Evolutionary conservation across 1,140 invertebrate species (phyloP).

Genomic region (Pseudomyrmex flavicornis): DNA sequence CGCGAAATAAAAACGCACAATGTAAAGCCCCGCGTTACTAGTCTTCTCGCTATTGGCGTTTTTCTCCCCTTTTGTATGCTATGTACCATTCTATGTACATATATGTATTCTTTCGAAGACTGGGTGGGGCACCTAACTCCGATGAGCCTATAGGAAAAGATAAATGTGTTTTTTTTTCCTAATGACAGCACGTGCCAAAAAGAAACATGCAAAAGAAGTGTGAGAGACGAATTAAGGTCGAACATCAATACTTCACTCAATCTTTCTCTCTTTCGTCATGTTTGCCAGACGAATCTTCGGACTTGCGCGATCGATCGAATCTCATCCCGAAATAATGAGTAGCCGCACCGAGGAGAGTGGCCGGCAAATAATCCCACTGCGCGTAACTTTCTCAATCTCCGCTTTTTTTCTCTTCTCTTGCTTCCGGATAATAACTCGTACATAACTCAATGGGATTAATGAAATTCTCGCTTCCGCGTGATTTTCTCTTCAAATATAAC

Average conservation of each 20-base stretch:
- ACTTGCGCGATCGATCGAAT: constrained; percentile 45
- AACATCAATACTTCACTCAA: constrained; percentile 40
- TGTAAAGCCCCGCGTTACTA: neutral
- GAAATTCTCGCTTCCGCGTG: too few species aligned
- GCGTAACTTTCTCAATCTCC: constrained; percentile 35
- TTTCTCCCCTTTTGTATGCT: neutral
- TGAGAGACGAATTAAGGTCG: constrained; percentile 58
- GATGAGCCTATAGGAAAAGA: constrained; percentile 15
- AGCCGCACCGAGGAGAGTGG: neutral
- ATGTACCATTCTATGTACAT: neutral
- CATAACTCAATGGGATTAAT: neutral
- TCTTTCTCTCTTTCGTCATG: constrained; percentile 27
- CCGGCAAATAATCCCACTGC: constrained; percentile 27
- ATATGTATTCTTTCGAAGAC: constrained; percentile 13
- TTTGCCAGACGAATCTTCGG: constrained; percentile 45
- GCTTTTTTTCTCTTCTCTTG: constrained; percentile 5
- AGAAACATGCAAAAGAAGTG: constrained; percentile 38
- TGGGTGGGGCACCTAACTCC: neutral
- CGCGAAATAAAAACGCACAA: constrained; percentile 21
- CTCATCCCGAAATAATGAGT: constrained; percentile 51
- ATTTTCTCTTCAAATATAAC: too few species aligned
- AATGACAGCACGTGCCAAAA: constrained; percentile 28
- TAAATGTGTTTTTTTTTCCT: constrained; percentile 36
- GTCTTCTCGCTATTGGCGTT: neutral
- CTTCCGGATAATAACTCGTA: neutral